Conservation (phyloP, 2,113 vertebrate species). For the Macquaria australasica region DNA sequence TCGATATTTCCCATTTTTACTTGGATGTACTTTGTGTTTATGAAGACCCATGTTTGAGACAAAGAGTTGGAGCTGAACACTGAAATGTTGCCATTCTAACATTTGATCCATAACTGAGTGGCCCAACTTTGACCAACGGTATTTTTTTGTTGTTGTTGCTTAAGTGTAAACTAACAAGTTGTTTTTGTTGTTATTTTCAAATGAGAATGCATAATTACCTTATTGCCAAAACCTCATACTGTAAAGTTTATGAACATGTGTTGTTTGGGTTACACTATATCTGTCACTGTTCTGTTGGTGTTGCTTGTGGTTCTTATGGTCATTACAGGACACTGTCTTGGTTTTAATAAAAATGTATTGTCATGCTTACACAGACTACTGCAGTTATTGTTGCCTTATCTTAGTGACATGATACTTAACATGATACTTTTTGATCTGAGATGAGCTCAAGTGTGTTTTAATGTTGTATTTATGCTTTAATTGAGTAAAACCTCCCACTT, state of each 20-base stretch:
- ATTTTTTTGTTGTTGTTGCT: slow-evolving; percentile 47
- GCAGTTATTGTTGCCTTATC: not conserved
- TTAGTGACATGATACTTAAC: no score
- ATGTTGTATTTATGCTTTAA: not conserved
- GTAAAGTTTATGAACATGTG: slow-evolving; percentile 54
- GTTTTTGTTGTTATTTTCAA: slow-evolving; percentile 56
- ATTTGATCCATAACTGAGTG: slow-evolving; percentile 35
- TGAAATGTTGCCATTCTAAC: slow-evolving; percentile 51
- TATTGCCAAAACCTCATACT: slow-evolving; percentile 76
- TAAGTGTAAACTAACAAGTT: slow-evolving; percentile 67
- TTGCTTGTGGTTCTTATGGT: slow-evolving; percentile 61
- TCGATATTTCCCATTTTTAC: slow-evolving; percentile 10
- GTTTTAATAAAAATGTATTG: slow-evolving; percentile 77
- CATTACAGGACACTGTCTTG: slow-evolving; percentile 62
- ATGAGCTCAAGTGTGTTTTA: not conserved
- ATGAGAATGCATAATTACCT: slow-evolving; percentile 66
- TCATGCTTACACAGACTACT: slow-evolving; percentile 57
- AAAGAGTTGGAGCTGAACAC: slow-evolving; percentile 25
- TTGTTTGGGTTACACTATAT: slow-evolving; percentile 53
- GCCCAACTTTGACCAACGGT: slow-evolving; percentile 52
- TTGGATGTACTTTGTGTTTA: slow-evolving; percentile 31
- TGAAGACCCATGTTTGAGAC: not conserved
- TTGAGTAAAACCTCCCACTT: not conserved
- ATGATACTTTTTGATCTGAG: not conserved
- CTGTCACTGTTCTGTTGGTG: slow-evolving; percentile 68